Evolutionary conservation across 2,888 invertebrate genomes (phyloP).

Genomic region (Lepidochitona cinerea): DNA sequence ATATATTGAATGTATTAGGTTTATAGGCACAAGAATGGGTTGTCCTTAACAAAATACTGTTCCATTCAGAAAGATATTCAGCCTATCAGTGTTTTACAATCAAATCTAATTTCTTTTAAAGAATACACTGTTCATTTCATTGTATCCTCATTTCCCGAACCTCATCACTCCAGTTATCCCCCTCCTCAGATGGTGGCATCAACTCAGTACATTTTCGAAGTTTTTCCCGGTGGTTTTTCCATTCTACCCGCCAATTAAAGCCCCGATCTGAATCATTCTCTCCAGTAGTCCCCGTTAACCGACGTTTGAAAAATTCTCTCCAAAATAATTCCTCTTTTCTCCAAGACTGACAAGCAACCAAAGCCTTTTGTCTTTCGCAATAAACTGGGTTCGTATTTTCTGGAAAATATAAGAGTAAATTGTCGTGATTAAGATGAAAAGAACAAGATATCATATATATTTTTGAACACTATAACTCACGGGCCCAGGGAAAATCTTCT

Average conservation of each 20-base stretch:
- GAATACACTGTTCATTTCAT: background rate
- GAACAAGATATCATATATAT: too few species aligned
- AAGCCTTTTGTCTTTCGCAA: background rate
- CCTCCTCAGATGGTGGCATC: background rate
- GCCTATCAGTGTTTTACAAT: too few species aligned
- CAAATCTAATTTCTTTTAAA: too few species aligned
- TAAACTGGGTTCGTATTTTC: background rate
- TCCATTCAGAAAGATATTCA: too few species aligned
- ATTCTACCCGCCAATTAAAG: background rate
- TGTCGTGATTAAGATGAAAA: background rate
- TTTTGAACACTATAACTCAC: too few species aligned
- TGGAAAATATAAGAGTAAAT: background rate
- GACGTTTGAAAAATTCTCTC: background rate
- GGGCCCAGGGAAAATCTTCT: too few species aligned
- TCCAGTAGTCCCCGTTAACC: background rate
- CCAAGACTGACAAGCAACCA: background rate
- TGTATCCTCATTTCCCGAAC: background rate
- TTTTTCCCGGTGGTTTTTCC: background rate
- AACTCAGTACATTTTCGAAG: background rate
- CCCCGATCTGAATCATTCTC: background rate
- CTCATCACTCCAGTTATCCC: slow-evolving; percentile 1
- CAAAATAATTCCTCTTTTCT: background rate
- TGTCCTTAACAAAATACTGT: background rate
- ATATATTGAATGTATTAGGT: background rate
- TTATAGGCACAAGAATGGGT: background rate